Evolutionary conservation across 2,888 invertebrate species (phyloP).

Genomic region (Hydrotaea cyrtoneurina): DNA sequence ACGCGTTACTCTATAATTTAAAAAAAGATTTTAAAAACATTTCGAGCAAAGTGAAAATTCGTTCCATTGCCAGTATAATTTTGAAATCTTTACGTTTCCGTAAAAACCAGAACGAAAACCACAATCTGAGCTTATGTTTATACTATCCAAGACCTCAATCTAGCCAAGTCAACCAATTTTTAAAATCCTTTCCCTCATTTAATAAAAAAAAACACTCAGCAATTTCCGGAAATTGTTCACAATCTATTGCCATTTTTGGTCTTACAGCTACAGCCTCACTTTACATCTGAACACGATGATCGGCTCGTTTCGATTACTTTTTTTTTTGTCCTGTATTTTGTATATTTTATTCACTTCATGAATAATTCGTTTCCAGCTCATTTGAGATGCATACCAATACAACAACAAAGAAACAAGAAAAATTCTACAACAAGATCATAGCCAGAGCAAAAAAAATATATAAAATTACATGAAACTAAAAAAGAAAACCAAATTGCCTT

Average conservation of each 20-base stretch:
- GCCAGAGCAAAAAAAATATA: conserved; percentile 22
- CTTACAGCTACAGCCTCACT: background rate
- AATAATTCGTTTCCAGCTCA: conserved; percentile 46
- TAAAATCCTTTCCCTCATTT: too few relatives aligned
- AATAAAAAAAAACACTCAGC: background rate
- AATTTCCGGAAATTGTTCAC: background rate
- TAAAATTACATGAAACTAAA: conserved; percentile 32
- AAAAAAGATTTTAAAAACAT: too few relatives aligned
- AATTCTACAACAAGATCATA: conserved; percentile 28
- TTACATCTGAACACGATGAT: background rate
- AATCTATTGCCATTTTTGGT: background rate
- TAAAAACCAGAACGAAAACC: too few relatives aligned
- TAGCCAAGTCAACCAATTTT: too few relatives aligned
- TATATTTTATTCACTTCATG: conserved; percentile 52
- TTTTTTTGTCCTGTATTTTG: conserved; percentile 19
- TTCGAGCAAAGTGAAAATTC: too few relatives aligned
- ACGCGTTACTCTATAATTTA: too few relatives aligned
- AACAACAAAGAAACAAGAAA: background rate
- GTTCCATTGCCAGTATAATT: too few relatives aligned
- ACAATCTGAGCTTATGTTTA: too few relatives aligned
- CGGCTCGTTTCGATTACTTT: too few relatives aligned
- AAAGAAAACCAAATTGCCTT: conserved; percentile 25
- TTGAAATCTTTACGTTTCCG: too few relatives aligned
- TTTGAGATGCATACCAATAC: conserved; percentile 18
- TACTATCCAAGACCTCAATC: too few relatives aligned